Evolutionary conservation across 2,888 invertebrate genomes (phyloP).

Genomic region (Balanococcus diminutus): DNA sequence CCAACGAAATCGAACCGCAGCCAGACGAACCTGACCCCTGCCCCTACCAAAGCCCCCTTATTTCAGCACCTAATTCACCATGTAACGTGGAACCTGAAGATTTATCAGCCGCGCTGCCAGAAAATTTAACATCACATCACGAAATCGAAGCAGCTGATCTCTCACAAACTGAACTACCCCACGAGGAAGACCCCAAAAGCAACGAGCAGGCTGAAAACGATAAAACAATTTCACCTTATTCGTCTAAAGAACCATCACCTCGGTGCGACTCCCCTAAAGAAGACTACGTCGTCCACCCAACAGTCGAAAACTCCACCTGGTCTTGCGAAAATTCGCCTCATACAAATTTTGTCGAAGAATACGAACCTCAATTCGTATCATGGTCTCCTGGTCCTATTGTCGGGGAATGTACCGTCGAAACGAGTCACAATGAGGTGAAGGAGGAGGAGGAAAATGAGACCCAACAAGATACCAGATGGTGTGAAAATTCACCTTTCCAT

Average conservation of each 20-base stretch:
- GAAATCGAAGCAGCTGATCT: not conserved
- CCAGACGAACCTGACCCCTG: not conserved
- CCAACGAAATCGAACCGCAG: not conserved
- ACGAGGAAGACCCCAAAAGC: not conserved
- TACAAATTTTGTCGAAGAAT: not conserved
- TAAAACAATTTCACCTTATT: not conserved
- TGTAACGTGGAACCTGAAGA: not conserved
- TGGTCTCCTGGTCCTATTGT: not conserved
- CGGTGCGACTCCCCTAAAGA: not conserved
- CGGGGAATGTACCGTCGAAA: not conserved
- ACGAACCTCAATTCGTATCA: not conserved
- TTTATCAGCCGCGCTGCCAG: not conserved
- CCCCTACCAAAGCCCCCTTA: not conserved
- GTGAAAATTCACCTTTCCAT: not conserved
- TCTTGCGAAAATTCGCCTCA: conserved; percentile 6
- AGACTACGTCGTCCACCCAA: not conserved
- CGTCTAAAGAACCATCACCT: conserved; percentile 2
- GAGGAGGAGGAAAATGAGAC: not conserved
- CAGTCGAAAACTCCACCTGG: not conserved
- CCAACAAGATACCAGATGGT: not conserved
- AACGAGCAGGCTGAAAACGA: not conserved
- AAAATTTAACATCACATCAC: not conserved
- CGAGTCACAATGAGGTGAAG: not conserved
- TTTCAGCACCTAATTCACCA: not conserved
- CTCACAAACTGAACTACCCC: not conserved